phyloP scores from a whole-genome alignment of 1,140 invertebrate genomes.

The Drosophila elegans region DNA sequence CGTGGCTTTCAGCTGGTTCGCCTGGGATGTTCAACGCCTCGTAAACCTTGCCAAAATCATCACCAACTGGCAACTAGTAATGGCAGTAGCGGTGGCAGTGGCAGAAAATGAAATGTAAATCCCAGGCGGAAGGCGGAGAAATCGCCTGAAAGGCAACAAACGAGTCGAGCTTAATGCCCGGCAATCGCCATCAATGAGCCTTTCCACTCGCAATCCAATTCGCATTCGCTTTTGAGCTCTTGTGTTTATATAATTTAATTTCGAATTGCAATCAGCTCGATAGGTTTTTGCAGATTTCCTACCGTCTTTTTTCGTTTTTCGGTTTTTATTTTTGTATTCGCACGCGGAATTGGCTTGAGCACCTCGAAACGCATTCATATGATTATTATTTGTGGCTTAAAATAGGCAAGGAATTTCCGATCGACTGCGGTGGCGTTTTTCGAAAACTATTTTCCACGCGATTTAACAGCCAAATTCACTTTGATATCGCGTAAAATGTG shows the following conservation, averaged over 20 bases:
- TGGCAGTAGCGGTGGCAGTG: conserved; percentile 17
- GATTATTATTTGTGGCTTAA: conserved; percentile 64
- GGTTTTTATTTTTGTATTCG: conserved; percentile 7
- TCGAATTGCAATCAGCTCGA: conserved; percentile 74
- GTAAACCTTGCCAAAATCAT: conserved; percentile 79
- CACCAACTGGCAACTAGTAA: conserved; percentile 37
- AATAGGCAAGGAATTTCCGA: conserved; percentile 53
- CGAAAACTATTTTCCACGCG: conserved; percentile 74
- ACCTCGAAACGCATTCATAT: conserved; percentile 39
- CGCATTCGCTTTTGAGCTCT: conserved; percentile 45
- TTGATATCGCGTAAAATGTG: conserved; percentile 61
- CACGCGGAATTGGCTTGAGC: conserved; percentile 40
- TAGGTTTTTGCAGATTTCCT: conserved; percentile 62
- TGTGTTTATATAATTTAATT: conserved; percentile 82
- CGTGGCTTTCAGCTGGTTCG: conserved; percentile 20
- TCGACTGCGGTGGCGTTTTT: conserved; percentile 38
- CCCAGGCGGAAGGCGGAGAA: conserved; percentile 39
- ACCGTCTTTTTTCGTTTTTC: conserved; percentile 15
- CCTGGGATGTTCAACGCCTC: conserved; percentile 60
- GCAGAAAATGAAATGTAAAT: conserved; percentile 79
- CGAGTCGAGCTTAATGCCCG: conserved; percentile 64
- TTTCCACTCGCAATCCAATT: conserved; percentile 22
- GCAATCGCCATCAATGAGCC: conserved; percentile 65
- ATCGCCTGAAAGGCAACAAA: conserved; percentile 44
- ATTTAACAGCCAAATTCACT: conserved; percentile 74